Percentiles rank a stretch among this genome's conserved stretches.
phyloP scores from a whole-genome alignment of 2,888 invertebrate species.

The Zygogramma bicolorata region DNA sequence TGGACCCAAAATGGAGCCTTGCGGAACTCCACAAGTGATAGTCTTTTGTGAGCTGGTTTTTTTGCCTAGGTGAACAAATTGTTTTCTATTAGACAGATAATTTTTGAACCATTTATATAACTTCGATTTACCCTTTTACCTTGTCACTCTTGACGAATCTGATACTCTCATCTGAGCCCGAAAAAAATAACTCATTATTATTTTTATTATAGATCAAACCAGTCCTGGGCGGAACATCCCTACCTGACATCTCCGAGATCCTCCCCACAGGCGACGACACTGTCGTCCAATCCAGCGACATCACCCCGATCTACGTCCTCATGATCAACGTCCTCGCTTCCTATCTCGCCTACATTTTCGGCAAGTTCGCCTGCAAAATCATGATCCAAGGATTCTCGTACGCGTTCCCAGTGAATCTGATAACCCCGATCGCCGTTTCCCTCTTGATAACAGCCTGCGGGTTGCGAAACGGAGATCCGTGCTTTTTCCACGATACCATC shows the following conservation, averaged over 20 bases:
- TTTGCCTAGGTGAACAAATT: no score
- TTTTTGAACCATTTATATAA: no score
- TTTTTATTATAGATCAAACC: constrained; percentile 70
- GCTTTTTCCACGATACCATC: constrained; percentile 87
- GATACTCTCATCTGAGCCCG: no score
- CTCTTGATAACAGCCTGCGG: constrained; percentile 90
- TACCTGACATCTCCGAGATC: constrained; percentile 82
- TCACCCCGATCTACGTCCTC: constrained; percentile 81
- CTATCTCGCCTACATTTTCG: constrained; percentile 91
- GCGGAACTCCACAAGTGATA: no score
- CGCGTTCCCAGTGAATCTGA: constrained; percentile 94
- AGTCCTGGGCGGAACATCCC: constrained; percentile 71
- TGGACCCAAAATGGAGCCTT: no score
- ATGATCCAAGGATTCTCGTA: constrained; percentile 97
- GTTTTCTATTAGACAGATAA: no score
- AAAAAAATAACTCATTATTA: no score
- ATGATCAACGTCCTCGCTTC: constrained; percentile 86
- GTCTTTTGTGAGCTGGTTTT: no score
- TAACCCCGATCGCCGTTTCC: constrained; percentile 91
- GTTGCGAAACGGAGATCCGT: constrained; percentile 85
- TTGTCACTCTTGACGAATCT: no score
- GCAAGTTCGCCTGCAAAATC: constrained; percentile 96
- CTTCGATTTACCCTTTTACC: no score
- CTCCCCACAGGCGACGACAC: constrained; percentile 82
- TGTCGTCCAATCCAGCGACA: constrained; percentile 77